A percentile compares a stretch with the other conserved stretches of the same genome.
Evolutionary conservation across 2,888 invertebrate genomes (phyloP).

Genomic region (Nephrotoma flavescens): DNA sequence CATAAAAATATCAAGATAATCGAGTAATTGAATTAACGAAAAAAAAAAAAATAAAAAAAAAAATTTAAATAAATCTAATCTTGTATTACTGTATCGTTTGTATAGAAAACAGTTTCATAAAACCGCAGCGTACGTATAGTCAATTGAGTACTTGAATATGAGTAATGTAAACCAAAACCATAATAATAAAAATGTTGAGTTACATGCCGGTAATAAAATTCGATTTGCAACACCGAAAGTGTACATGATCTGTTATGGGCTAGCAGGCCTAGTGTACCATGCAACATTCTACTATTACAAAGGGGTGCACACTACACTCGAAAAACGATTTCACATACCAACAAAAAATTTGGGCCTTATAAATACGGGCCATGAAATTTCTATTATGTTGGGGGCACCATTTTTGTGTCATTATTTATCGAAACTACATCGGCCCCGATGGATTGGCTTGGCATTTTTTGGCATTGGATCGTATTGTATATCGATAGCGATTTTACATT

Average conservation of each 20-base stretch:
- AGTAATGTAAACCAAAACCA: neutral
- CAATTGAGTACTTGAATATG: neutral
- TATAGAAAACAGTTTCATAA: neutral
- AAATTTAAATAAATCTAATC: neutral
- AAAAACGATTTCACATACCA: slow-evolving; percentile 58
- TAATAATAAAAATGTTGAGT: neutral
- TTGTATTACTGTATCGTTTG: neutral
- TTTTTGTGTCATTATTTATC: slow-evolving; percentile 54
- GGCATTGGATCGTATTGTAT: slow-evolving; percentile 49
- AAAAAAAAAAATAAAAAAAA: neutral
- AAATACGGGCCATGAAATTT: slow-evolving; percentile 58
- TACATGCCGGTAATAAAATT: neutral
- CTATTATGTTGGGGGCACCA: slow-evolving; percentile 49
- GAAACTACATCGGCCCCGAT: slow-evolving; percentile 53
- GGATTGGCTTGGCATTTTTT: slow-evolving; percentile 45
- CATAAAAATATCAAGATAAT: neutral
- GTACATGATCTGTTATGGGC: slow-evolving; percentile 43
- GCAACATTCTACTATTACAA: slow-evolving; percentile 57
- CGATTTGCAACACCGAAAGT: slow-evolving; percentile 33
- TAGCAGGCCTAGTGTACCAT: slow-evolving; percentile 50
- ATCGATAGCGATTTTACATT: slow-evolving; percentile 51
- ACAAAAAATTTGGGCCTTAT: slow-evolving; percentile 55
- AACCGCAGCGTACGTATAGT: neutral
- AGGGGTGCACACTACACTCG: slow-evolving; percentile 55
- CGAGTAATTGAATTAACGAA: neutral